Conservation (phyloP, 2,888 invertebrate species). For the Gymnocheta viridis region DNA sequence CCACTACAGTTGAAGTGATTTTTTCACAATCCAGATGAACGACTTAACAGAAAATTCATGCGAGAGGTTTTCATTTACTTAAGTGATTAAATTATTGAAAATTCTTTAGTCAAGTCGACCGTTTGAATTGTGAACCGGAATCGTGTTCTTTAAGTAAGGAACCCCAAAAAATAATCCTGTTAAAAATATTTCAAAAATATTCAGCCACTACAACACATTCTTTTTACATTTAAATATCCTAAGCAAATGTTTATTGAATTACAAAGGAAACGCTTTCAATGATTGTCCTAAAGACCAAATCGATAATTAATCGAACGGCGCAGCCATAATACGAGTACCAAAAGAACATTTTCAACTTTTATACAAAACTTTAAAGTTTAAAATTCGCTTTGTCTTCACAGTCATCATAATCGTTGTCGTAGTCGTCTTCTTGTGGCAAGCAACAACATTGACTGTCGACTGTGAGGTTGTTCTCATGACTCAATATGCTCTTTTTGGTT, state of each 20-base stretch:
- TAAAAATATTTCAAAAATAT: neutral
- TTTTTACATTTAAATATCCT: no score
- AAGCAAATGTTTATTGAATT: conserved; percentile 17
- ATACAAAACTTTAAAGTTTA: conserved; percentile 15
- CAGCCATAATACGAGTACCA: neutral
- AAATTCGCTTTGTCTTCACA: conserved; percentile 3
- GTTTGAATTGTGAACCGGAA: no score
- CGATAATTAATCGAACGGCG: conserved; percentile 21
- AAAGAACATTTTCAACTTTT: neutral
- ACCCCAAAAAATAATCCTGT: no score
- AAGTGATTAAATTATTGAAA: no score
- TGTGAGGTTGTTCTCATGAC: conserved; percentile 52
- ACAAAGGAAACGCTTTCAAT: conserved; percentile 33
- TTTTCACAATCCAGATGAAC: no score
- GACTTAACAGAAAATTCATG: no score
- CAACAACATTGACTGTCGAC: neutral
- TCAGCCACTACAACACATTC: conserved; percentile 2
- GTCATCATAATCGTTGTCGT: neutral
- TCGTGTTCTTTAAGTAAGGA: no score
- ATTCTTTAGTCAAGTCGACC: no score
- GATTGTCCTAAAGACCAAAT: conserved; percentile 38
- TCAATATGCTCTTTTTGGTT: conserved; percentile 35
- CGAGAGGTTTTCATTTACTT: no score
- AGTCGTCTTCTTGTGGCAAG: neutral
- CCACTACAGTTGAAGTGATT: no score